phyloP scores from a whole-genome alignment of 2,888 invertebrate genomes.

The Leptopterna dolabrata region DNA sequence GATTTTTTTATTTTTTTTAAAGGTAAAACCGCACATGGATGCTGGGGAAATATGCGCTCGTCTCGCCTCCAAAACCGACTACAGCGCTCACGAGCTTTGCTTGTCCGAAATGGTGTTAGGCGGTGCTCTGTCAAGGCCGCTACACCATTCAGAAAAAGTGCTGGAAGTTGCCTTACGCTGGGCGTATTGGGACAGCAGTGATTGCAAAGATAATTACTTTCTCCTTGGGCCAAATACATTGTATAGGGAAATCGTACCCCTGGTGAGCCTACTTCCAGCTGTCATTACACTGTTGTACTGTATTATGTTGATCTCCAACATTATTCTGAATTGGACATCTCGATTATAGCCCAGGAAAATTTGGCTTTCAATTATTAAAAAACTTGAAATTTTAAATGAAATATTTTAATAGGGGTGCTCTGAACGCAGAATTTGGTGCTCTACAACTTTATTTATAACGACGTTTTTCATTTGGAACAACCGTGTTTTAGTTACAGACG shows the following conservation, averaged over 20 bases:
- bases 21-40: conserved; percentile 83
- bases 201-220: conserved; percentile 84
- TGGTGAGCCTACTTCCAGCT: conserved; percentile 64
- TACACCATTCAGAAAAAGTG: conserved; percentile 81
- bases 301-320: too few species aligned
- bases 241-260: conserved; percentile 67
- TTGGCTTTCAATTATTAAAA: too few species aligned
- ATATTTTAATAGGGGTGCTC: too few species aligned
- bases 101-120: conserved; percentile 85
- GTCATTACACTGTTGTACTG: background rate
- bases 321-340: too few species aligned
- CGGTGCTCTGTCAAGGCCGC: conserved; percentile 78
- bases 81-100: conserved; percentile 75
- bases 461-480: too few species aligned
- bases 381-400: too few species aligned
- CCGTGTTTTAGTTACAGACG: too few species aligned
- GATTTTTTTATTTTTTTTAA: conserved; percentile 62
- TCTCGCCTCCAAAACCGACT: conserved; percentile 74
- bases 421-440: too few species aligned
- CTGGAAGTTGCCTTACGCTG: conserved; percentile 76
- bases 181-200: conserved; percentile 90
- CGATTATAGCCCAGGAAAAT: too few species aligned
- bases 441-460: too few species aligned
- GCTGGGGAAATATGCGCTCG: conserved; percentile 81
- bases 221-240: conserved; percentile 71